Conservation (phyloP, 2,113 vertebrate genomes). For the Gnathonemus echidnorhynchus region DNA sequence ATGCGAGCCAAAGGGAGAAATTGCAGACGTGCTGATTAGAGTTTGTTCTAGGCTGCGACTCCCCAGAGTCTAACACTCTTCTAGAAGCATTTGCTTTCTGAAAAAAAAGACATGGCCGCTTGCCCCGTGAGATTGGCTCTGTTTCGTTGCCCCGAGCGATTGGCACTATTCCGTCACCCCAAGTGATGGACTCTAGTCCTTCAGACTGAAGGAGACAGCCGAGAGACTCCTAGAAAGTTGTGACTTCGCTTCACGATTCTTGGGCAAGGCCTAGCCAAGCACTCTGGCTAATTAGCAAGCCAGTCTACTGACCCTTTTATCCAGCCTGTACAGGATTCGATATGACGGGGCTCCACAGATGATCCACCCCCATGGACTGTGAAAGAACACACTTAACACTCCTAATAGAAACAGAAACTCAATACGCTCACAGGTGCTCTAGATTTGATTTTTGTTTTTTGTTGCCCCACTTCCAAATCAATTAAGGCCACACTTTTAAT, state of each 20-base stretch:
- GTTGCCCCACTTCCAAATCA: not conserved
- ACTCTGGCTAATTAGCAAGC: not conserved
- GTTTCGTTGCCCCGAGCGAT: not conserved
- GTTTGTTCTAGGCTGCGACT: not conserved
- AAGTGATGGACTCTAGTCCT: not conserved
- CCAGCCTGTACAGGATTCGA: not conserved
- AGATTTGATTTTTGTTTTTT: not conserved
- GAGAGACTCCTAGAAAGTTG: not conserved
- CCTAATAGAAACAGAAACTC: not conserved
- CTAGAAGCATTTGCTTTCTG: not conserved
- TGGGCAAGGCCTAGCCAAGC: not conserved
- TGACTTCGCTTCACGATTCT: not conserved
- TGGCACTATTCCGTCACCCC: not conserved
- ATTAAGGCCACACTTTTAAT: constrained; percentile 2
- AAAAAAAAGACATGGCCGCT: not conserved
- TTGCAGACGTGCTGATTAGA: not conserved
- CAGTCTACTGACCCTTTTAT: not conserved
- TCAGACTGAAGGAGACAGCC: not conserved
- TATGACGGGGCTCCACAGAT: not conserved
- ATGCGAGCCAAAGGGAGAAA: not conserved
- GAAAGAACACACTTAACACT: not conserved
- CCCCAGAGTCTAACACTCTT: not conserved
- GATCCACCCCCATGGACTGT: not conserved
- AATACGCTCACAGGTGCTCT: not conserved
- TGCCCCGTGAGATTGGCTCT: not conserved